Evolutionary conservation across 2,888 invertebrate genomes (phyloP).

Genomic region (Micropterix aruncella): DNA sequence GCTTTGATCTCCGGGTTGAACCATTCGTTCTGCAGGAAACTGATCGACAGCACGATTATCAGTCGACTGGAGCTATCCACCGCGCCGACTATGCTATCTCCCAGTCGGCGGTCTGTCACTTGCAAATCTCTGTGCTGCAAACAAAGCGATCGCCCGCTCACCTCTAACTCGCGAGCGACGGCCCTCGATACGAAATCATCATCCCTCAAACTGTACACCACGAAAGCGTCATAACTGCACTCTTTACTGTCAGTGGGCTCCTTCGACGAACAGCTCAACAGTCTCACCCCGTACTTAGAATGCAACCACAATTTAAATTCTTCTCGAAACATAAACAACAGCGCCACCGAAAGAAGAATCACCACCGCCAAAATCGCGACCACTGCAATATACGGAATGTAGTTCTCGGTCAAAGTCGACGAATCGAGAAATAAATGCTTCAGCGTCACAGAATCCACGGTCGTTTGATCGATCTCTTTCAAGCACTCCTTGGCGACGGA

Average conservation of each 20-base stretch:
- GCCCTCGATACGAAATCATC: conserved; percentile 54
- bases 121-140: conserved; percentile 52
- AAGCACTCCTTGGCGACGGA: conserved; percentile 40
- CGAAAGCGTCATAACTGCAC: conserved; percentile 75
- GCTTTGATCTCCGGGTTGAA: conserved; percentile 66
- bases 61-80: conserved; percentile 54
- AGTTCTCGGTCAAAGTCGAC: conserved; percentile 52
- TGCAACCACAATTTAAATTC: conserved; percentile 69
- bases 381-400: conserved; percentile 60
- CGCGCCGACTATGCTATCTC: conserved; percentile 38
- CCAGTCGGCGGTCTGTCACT: conserved; percentile 39
- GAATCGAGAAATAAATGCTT: conserved; percentile 45
- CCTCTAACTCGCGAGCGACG: conserved; percentile 61
- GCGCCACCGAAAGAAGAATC: conserved; percentile 50
- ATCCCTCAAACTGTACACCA: conserved; percentile 74
- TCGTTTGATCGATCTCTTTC: conserved; percentile 45
- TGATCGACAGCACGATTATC: conserved; percentile 65
- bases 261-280: conserved; percentile 48
- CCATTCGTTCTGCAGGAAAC: conserved; percentile 76
- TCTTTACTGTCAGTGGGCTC: conserved; percentile 44
- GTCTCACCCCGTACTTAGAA: conserved; percentile 59
- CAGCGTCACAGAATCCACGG: conserved; percentile 43
- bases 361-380: conserved; percentile 55
- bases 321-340: conserved; percentile 60
- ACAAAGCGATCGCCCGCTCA: conserved; percentile 45